Conservation (phyloP, 2,113 vertebrate genomes). For the Pituophis catenifer region DNA sequence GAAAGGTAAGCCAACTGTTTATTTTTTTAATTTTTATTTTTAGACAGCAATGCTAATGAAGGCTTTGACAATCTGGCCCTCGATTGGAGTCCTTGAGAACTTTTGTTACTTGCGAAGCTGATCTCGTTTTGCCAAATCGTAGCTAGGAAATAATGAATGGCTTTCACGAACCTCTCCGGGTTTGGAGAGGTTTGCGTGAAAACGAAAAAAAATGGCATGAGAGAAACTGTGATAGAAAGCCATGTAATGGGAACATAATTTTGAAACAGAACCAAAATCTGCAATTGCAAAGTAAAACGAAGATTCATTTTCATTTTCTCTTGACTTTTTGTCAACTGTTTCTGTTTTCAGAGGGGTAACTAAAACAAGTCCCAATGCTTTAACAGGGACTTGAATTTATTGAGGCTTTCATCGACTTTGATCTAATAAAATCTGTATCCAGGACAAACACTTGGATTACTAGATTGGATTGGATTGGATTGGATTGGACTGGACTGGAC, state of each 20-base stretch:
- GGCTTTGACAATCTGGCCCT: background rate
- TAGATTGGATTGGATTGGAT: no score
- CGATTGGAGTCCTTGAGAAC: background rate
- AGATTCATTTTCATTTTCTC: background rate
- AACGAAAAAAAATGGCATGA: background rate
- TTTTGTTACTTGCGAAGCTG: background rate
- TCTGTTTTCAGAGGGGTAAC: background rate
- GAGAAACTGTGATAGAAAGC: background rate
- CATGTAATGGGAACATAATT: background rate
- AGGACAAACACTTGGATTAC: background rate
- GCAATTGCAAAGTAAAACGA: background rate
- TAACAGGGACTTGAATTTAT: background rate
- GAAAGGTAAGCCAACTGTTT: conserved; percentile 71
- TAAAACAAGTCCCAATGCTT: background rate
- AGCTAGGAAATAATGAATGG: background rate
- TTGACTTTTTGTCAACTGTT: background rate
- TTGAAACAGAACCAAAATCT: background rate
- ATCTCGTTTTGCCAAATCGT: background rate
- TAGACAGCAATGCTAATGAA: background rate
- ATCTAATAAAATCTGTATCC: background rate
- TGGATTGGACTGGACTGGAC: no score
- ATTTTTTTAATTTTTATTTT: background rate
- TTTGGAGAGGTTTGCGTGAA: background rate
- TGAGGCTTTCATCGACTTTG: background rate
- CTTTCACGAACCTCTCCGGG: background rate